A percentile compares a stretch with the other conserved stretches of the same genome.
Evolutionary conservation across 2,888 invertebrate species (phyloP).

Genomic region (Mythimna loreyi): DNA sequence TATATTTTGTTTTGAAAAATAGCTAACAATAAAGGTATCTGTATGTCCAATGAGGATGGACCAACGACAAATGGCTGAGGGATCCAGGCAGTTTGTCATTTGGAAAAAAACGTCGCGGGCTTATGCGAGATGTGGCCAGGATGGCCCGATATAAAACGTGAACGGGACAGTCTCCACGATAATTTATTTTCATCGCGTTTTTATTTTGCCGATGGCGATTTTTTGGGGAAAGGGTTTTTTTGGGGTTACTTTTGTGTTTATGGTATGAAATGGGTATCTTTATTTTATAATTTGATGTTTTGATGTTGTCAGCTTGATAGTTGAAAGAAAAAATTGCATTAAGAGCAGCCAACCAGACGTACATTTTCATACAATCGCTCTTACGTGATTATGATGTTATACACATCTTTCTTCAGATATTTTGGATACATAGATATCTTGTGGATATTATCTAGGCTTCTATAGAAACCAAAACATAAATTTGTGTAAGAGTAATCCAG

Average conservation of each 20-base stretch:
- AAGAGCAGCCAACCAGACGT: no score
- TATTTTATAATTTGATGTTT: slow-evolving; percentile 12
- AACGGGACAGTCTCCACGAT: slow-evolving; percentile 38
- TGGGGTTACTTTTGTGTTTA: slow-evolving; percentile 17
- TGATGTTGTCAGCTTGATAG: no score
- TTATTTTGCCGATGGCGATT: slow-evolving; percentile 48
- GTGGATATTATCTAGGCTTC: no score
- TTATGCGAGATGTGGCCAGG: slow-evolving; percentile 57
- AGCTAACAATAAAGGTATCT: slow-evolving; percentile 81
- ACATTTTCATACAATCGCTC: no score
- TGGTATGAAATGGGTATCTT: neutral
- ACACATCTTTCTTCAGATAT: no score
- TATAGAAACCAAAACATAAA: no score
- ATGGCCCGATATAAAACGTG: slow-evolving; percentile 53
- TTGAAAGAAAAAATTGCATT: no score
- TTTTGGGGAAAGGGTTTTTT: slow-evolving; percentile 28
- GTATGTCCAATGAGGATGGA: slow-evolving; percentile 68
- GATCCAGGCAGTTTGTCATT: slow-evolving; percentile 81
- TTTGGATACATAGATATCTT: no score
- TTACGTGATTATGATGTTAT: no score
- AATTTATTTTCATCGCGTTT: slow-evolving; percentile 51
- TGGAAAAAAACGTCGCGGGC: slow-evolving; percentile 65
- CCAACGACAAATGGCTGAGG: slow-evolving; percentile 76
- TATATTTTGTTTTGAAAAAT: slow-evolving; percentile 85
- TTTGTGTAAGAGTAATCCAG: no score